Base-by-base conservation (phyloP, 1,140 invertebrate species). In the Conus ventricosus region DNA sequence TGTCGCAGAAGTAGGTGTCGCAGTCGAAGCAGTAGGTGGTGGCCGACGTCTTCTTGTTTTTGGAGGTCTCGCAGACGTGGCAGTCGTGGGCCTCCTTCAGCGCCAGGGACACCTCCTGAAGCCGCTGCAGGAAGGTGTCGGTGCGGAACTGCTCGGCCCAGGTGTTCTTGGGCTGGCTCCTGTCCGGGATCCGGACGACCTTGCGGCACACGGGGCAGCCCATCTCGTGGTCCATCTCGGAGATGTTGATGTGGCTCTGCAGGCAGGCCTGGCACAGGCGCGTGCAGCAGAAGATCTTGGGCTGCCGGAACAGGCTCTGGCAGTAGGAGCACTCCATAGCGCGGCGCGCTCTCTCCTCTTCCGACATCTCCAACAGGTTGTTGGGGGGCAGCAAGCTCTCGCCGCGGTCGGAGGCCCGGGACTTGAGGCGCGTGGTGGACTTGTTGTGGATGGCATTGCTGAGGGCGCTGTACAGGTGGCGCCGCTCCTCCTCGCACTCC, bases 241-340 rank as follows among this genome's bases (percentile, higher is more conserved):
- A 85, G 25, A 55, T 82, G 81, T 85, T 84, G 83, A 89, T 89
- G 88, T 89, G 84, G 83, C 67, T 89, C 76, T 85, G 88, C 27
- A 89, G 84, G 75, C 88, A 89, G 17, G 23, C 6, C 60, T 67
- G 84, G 84, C 88, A 89, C 55, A 89, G 83, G 51, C 88, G 39
- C 51, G 84, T 80, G 78, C 88, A 89, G 63, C 88, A 89, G 39
- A 89, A 82, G 67, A 89, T 57, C 83, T 89, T 89, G 88, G 88
- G 88, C 25, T 89, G 84, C n/a, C 25, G 51, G 25, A 89, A 81
- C 13, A 23, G 82, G 53, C 27, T 51, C 25, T 86, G 67, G 84
- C 88, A 89, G 54, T 27, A 57, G n/a, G 75, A 78, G 75, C 88
- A 89, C 97, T 0, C 97, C 97, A 25, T 89, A 20, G 51, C 71